Evolutionary conservation across 2,888 invertebrate species (phyloP).

Genomic region (Nymphalis urticae): DNA sequence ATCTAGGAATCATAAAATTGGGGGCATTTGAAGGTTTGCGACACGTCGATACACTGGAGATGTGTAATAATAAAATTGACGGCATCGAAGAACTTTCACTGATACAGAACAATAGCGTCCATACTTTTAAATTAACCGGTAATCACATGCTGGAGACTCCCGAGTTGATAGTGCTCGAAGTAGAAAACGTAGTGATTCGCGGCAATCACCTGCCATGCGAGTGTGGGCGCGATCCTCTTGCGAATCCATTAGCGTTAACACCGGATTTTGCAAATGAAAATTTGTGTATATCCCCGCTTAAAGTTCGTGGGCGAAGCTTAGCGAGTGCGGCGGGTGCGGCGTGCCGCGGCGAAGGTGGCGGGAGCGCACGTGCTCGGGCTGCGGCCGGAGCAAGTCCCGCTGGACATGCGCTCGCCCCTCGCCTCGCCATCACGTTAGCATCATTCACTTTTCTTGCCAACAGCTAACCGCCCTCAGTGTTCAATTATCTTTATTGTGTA

Average conservation of each 20-base stretch:
- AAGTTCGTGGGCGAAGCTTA: conserved; percentile 90
- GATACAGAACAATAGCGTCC: conserved; percentile 86
- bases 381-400: conserved; percentile 53
- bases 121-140: conserved; percentile 87
- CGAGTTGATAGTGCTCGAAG: conserved; percentile 86
- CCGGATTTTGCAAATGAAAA: conserved; percentile 87
- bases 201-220: conserved; percentile 94
- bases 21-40: conserved; percentile 89
- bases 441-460: conserved; percentile 65
- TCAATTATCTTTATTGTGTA: conserved; percentile 52
- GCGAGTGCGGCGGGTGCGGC: conserved; percentile 72
- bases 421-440: conserved; percentile 49
- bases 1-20: conserved; percentile 87
- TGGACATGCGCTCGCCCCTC: conserved; percentile 46
- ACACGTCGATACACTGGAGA: conserved; percentile 86
- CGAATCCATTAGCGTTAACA: conserved; percentile 86
- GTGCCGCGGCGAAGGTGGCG: conserved; percentile 70
- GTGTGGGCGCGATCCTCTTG: conserved; percentile 90
- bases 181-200: conserved; percentile 86
- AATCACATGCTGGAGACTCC: conserved; percentile 92
- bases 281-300: conserved; percentile 92
- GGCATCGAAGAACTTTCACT: conserved; percentile 88
- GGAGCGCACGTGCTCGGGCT: conserved; percentile 61
- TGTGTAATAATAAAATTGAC: conserved; percentile 93
- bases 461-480: conserved; percentile 72